phyloP scores from a whole-genome alignment of 2,888 invertebrate genomes.

The Pristionchus fissidentatus region DNA sequence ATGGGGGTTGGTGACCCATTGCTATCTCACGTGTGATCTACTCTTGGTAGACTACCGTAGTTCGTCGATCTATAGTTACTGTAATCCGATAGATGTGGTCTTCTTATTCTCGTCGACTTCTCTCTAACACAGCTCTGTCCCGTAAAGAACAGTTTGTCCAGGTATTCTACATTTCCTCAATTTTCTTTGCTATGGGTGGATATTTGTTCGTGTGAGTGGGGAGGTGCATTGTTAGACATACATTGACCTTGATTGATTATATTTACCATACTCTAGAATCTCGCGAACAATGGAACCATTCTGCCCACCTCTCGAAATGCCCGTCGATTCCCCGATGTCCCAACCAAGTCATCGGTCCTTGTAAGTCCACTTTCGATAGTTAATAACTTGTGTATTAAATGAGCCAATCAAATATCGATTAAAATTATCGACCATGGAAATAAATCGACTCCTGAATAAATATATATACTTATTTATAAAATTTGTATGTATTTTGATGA shows the following conservation, averaged over 20 bases:
- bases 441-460: too few species aligned
- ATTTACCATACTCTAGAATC: neutral
- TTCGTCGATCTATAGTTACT: neutral
- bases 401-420: too few species aligned
- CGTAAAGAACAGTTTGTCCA: constrained; percentile 29
- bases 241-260: neutral
- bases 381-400: neutral
- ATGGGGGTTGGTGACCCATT: neutral
- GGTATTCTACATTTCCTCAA: too few species aligned
- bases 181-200: neutral
- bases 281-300: neutral
- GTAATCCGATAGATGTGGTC: constrained; percentile 18
- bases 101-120: constrained; percentile 3
- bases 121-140: constrained; percentile 8
- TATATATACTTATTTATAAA: too few species aligned
- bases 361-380: neutral
- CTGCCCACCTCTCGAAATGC: neutral
- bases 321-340: neutral
- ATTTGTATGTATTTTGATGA: too few species aligned
- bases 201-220: neutral
- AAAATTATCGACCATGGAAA: too few species aligned
- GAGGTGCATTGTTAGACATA: neutral
- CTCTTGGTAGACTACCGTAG: too few species aligned
- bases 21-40: neutral
- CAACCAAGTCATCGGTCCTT: constrained; percentile 29